Conservation (phyloP, 2,797 vertebrate genomes). For the Phrynocephalus vlangalii region DNA sequence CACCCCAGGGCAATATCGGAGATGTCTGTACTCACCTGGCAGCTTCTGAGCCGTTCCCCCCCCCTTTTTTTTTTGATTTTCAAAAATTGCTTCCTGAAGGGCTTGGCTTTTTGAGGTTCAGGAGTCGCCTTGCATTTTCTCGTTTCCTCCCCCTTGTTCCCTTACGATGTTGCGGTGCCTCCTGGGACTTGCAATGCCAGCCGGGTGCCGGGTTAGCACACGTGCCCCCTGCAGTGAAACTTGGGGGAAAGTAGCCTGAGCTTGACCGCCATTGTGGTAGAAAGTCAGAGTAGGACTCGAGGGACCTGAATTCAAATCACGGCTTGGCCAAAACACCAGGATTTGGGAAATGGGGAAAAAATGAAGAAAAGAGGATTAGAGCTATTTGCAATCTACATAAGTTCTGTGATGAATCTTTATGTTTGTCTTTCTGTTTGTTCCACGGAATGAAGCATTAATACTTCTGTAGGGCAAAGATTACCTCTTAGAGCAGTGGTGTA, state of each 20-base stretch:
- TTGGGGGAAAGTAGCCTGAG: not conserved
- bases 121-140: slow-evolving; percentile 16
- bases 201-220: not conserved
- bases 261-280: no score
- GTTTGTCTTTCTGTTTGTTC: not conserved
- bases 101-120: slow-evolving; percentile 57
- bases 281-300: no score
- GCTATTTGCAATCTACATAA: not conserved
- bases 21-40: no score
- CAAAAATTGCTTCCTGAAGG: not conserved
- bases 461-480: not conserved
- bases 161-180: not conserved
- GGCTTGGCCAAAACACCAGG: no score
- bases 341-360: not conserved
- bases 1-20: not conserved
- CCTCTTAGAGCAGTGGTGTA: no score
- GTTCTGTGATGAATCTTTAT: not conserved
- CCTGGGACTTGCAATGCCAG: not conserved
- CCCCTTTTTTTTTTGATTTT: no score
- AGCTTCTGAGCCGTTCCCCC: not conserved
- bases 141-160: accelerated
- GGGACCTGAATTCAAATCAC: no score
- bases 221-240: not conserved
- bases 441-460: not conserved
- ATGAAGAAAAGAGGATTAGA: not conserved